phyloP scores from a whole-genome alignment of 2,797 vertebrate species.

The Chaetodon trifasciatus region DNA sequence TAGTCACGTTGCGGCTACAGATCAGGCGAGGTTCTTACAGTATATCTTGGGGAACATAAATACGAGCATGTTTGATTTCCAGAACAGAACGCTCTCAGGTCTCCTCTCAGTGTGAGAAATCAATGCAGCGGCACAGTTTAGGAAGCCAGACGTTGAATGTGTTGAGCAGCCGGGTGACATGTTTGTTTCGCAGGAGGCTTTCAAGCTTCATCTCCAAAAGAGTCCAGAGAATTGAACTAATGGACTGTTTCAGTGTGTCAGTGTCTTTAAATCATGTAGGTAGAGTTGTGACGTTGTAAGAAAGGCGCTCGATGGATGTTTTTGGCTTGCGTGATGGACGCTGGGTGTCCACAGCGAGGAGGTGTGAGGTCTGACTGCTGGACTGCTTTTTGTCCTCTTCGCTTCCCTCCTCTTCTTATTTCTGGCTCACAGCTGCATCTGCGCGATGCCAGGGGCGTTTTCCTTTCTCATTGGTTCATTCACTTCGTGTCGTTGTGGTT shows the following conservation, averaged over 20 bases:
- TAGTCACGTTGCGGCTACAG: not conserved
- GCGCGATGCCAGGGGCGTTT: not conserved
- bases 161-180: conserved; percentile 5
- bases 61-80: not conserved
- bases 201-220: not conserved
- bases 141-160: not conserved
- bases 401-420: conserved; percentile 4
- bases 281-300: not conserved
- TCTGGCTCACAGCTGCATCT: conserved; percentile 8
- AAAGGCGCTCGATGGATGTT: not conserved
- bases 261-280: not conserved
- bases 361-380: conserved; percentile 24
- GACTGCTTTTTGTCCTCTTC: conserved; percentile 26
- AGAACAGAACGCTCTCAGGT: not conserved
- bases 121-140: conserved; percentile 3
- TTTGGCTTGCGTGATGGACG: conserved; percentile 14
- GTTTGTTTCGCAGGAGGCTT: too few relatives aligned
- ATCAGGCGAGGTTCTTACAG: not conserved
- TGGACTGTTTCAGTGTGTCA: not conserved
- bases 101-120: not conserved
- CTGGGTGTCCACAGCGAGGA: not conserved
- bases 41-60: not conserved
- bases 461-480: too few relatives aligned
- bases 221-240: not conserved
- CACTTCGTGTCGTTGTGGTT: not conserved